These are phyloP conservation scores for Galemys pyrenaicus DNA, from an alignment of 2,113 vertebrate genomes.

Conservation along the genomic window DNA sequence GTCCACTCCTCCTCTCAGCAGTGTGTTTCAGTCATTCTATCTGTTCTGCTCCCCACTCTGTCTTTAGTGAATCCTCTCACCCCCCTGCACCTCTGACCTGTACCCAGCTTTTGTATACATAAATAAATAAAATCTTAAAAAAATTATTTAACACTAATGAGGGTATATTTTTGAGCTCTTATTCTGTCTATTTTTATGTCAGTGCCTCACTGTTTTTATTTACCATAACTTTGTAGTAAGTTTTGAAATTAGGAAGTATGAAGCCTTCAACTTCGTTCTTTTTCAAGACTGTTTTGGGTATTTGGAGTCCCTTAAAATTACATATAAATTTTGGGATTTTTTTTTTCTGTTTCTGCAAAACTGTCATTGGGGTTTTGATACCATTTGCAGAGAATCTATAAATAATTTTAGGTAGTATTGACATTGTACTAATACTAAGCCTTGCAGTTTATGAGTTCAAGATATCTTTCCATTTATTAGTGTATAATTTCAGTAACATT, in stretches of 20 bases:
- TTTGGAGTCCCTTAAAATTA: background rate
- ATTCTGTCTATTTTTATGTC: background rate
- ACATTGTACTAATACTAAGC: background rate
- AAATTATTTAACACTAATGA: background rate
- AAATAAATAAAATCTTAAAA: too few relatives aligned
- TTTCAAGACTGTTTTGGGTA: background rate
- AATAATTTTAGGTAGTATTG: too few relatives aligned
- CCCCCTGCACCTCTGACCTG: too few relatives aligned
- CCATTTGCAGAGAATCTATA: too few relatives aligned
- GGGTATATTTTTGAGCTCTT: background rate
- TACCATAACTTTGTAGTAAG: background rate
- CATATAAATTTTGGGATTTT: background rate
- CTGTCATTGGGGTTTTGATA: too few relatives aligned
- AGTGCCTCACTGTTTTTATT: background rate
- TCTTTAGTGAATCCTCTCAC: too few relatives aligned
- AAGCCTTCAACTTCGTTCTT: too few relatives aligned
- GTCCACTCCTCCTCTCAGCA: too few relatives aligned
- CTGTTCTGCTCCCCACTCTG: too few relatives aligned
- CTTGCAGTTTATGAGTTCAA: background rate
- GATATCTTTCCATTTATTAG: background rate
- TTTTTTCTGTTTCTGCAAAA: background rate
- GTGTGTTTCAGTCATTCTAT: too few relatives aligned
- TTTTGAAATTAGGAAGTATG: too few relatives aligned
- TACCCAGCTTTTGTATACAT: too few relatives aligned
- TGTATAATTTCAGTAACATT: background rate